These are phyloP conservation scores for Philaenus spumarius DNA, from an alignment of 1,140 invertebrate species.

Conservation along the genomic window DNA sequence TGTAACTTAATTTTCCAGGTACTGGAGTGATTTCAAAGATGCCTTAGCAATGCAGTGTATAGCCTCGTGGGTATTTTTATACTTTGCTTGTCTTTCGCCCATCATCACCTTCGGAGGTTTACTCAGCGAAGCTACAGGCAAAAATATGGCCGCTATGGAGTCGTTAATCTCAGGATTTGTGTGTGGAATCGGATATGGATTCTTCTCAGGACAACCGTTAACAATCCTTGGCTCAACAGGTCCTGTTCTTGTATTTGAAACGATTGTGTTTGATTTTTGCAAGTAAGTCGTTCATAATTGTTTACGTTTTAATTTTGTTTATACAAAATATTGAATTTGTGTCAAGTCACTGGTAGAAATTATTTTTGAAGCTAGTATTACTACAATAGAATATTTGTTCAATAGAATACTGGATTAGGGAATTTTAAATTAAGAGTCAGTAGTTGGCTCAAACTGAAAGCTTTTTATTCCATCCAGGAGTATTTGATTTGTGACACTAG, in stretches of 20 bases:
- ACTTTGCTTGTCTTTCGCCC: slow-evolving; percentile 96
- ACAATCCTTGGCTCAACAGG: slow-evolving; percentile 97
- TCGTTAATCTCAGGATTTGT: slow-evolving; percentile 93
- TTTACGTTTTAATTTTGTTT: background rate
- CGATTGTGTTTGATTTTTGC: slow-evolving; percentile 94
- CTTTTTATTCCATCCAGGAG: no score
- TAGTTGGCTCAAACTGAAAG: no score
- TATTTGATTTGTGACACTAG: no score
- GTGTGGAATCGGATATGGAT: slow-evolving; percentile 90
- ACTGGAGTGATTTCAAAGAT: slow-evolving; percentile 76
- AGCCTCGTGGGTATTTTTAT: slow-evolving; percentile 97
- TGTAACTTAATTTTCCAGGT: slow-evolving; percentile 40
- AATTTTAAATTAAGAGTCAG: no score
- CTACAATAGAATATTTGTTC: no score
- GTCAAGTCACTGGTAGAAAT: no score
- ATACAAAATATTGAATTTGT: no score
- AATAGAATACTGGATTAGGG: no score
- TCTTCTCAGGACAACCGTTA: slow-evolving; percentile 96
- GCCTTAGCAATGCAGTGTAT: slow-evolving; percentile 89
- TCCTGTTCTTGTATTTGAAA: slow-evolving; percentile 97
- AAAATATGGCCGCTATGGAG: slow-evolving; percentile 98
- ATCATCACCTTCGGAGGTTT: slow-evolving; percentile 97
- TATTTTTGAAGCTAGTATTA: no score
- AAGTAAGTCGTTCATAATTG: slow-evolving; percentile 46
- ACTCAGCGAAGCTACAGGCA: slow-evolving; percentile 88